Evolutionary conservation across 1,140 invertebrate genomes (phyloP).

Genomic region (Drosophila ficusphila): DNA sequence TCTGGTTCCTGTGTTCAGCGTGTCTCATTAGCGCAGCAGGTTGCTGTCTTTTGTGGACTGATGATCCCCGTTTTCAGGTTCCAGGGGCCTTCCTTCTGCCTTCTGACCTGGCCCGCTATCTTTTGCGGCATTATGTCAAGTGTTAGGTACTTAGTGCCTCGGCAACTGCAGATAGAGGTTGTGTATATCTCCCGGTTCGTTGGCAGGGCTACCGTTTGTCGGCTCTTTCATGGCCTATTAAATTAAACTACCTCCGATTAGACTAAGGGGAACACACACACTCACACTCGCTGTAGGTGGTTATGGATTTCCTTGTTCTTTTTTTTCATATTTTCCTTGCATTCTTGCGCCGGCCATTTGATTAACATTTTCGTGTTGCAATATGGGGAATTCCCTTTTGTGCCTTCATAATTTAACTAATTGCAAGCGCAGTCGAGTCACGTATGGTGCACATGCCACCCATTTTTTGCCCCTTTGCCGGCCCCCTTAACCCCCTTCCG

Average conservation of each 20-base stretch:
- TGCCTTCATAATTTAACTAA: conserved; percentile 79
- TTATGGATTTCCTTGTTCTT: not conserved
- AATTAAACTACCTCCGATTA: conserved; percentile 65
- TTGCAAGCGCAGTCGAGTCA: conserved; percentile 77
- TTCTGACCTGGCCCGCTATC: conserved; percentile 70
- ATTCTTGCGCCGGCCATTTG: conserved; percentile 26
- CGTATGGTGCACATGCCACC: conserved; percentile 34
- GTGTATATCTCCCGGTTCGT: conserved; percentile 20
- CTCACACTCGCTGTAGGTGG: conserved; percentile 20
- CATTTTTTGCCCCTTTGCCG: not conserved
- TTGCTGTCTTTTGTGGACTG: conserved; percentile 41
- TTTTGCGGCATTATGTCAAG: conserved; percentile 75
- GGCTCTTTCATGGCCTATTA: conserved; percentile 50
- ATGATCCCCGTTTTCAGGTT: conserved; percentile 12
- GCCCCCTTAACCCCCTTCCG: not conserved
- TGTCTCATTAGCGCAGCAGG: conserved; percentile 80
- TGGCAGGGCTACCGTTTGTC: conserved; percentile 45
- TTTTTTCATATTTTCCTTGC: conserved; percentile 13
- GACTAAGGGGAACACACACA: conserved; percentile 42
- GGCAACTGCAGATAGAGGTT: conserved; percentile 30
- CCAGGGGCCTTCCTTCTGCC: conserved; percentile 3
- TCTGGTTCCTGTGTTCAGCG: conserved; percentile 39
- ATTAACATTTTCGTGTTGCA: conserved; percentile 70
- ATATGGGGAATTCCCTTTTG: conserved; percentile 52
- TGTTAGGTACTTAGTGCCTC: conserved; percentile 80